Evolutionary conservation across 2,888 invertebrate genomes (phyloP).

Genomic region (Conops quadrifasciatus): DNA sequence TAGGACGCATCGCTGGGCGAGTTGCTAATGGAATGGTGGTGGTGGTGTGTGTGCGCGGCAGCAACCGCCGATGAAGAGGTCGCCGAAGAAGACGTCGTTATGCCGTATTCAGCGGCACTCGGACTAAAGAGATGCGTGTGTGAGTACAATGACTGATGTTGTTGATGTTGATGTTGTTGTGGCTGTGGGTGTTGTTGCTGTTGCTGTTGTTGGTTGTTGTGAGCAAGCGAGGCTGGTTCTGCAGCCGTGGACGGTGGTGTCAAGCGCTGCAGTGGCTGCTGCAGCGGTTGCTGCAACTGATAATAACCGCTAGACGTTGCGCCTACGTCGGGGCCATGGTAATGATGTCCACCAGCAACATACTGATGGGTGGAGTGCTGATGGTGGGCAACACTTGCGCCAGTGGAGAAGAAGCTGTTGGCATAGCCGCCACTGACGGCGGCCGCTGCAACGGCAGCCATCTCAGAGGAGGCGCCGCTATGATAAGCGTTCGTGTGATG

Average conservation of each 20-base stretch:
- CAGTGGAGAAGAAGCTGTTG: conserved; percentile 52
- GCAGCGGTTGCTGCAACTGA: conserved; percentile 47
- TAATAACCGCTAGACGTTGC: conserved; percentile 52
- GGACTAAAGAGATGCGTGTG: conserved; percentile 65
- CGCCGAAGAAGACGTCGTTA: conserved; percentile 56
- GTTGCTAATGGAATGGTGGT: conserved; percentile 55
- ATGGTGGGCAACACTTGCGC: conserved; percentile 39
- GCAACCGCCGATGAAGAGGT: conserved; percentile 51
- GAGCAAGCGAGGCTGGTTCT: conserved; percentile 42
- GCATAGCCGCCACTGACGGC: conserved; percentile 56
- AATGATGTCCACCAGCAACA: conserved; percentile 49
- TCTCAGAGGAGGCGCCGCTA: conserved; percentile 46
- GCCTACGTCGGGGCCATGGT: conserved; percentile 52
- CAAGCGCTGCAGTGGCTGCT: conserved; percentile 42
- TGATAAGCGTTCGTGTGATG: conserved; percentile 57
- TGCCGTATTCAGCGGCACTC: conserved; percentile 65
- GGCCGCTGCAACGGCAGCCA: conserved; percentile 43
- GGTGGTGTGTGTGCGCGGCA: conserved; percentile 55
- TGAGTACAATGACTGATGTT: conserved; percentile 55
- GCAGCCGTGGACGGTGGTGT: conserved; percentile 16
- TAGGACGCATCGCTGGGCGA: conserved; percentile 63
- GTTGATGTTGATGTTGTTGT: conserved; percentile 46
- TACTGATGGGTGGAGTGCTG: conserved; percentile 43
- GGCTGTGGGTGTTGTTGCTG: conserved; percentile 44
- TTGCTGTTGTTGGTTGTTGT: conserved; percentile 42